Base-by-base conservation (phyloP, 2,797 vertebrate genomes). In the Myiothlypis coronata region DNA sequence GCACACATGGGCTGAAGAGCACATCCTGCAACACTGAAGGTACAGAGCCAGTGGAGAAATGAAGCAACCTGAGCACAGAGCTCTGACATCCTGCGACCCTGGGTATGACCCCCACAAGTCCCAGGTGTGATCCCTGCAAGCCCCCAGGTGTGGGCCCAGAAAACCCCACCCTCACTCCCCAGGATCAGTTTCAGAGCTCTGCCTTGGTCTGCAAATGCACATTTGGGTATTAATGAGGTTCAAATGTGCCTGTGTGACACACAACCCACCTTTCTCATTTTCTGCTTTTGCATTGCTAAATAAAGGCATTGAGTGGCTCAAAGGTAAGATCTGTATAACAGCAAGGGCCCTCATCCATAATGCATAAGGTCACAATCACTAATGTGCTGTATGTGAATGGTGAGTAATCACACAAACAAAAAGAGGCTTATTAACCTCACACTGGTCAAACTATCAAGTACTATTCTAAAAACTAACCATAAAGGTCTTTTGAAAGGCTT, bases 1-100 rank as follows among this genome's bases (percentile, higher is more conserved):
- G 46, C 4, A 5, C 34, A 41, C 0, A 1, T 3, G 32, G 64
- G 74, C 53, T 69, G 52, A 47, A 44, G 37, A 49, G 44, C 32
- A 43, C 3, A 5, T 3, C 0, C 5, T 6, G 18, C 49, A 18
- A 13, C 4, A 7, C 12, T 0, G 8, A 39, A 10, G 49, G 55
- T 2, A 28, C 1, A 1, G 3, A n/a, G 49, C 4, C 49, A 13
- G 30, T 3, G 4, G n/a, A 41, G 52, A 68, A 41, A 35, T 1
- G 4, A 34, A 39, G 32, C n/a, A 24, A 56, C 27, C 55, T 3
- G 14, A 86, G 67, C 39, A 19, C 35, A 37, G 27, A 87, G 57
- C 61, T 41, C 28, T 4, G 2, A 2, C 26, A 12, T 1, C 32
- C 60, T 20, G 39, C 4, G 44, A 24, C 24, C 43, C 56, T 18